Base-by-base conservation (phyloP, 1,140 invertebrate species). In the Harpegnathos saltator region DNA sequence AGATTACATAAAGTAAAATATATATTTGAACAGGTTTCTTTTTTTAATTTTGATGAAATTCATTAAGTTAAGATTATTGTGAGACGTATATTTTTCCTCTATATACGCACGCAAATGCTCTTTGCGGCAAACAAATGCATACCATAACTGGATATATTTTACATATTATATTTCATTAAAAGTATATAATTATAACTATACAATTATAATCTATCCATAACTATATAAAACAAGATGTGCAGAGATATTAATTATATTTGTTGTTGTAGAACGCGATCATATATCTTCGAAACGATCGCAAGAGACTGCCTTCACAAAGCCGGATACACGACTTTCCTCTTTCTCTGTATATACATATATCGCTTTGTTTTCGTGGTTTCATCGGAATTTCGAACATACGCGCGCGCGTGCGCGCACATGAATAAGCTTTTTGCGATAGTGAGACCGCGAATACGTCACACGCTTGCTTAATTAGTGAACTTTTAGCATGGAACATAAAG, bases 391-490 rank as follows among this genome's bases (percentile, higher is more conserved):
- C 44, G 14, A 38, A 22, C 14, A 52, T 63, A 44, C 38, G 38
- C 33, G 33, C 33, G 33, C 33, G 7, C 33, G n/a, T 62, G 26
- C 58, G 24, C 61, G 61, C 9, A 9, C 61, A 22, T n/a, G 14
- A n/a, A 19, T 24, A n/a, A 33, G 44, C 24, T 52, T 75, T 77
- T 66, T 66, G 44, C 26, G 59, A 75, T 65, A 33, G 19, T 33
- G 24, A 65, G 62, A 66, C 26, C 19, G 14, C 19, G 29, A 24
- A 2, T 54, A 77, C 17, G 44, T 77, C 38, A 77, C 38, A 54
- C 44, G 15, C 26, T 65, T 50, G 59, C 33, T 44, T 77, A 77
- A 77, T 77, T 65, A 77, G 15, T 29, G 15, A 63, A 63, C 26
- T 24, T 15, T 1, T 3, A 62, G 1, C 22, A 1, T 3, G 50